These are phyloP conservation scores for Sesia bembeciformis DNA, from an alignment of 2,888 invertebrate species.

Conservation along the genomic window DNA sequence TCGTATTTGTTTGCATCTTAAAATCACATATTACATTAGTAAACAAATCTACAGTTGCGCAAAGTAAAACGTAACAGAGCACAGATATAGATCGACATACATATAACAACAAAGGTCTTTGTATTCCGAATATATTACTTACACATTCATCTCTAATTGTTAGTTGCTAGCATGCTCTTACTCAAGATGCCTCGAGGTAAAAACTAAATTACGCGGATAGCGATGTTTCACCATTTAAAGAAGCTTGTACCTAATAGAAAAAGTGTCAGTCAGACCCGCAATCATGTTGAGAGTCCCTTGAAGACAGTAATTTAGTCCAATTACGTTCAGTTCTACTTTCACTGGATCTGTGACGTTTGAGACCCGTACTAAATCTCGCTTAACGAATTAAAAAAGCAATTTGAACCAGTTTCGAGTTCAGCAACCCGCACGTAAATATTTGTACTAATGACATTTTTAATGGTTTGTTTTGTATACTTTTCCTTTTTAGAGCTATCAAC, in stretches of 20 bases:
- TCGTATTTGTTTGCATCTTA: too few relatives aligned
- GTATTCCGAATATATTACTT: neutral
- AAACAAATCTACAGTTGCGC: too few relatives aligned
- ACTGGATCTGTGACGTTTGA: slow-evolving; percentile 17
- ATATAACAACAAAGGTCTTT: too few relatives aligned
- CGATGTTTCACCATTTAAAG: neutral
- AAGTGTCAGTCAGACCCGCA: slow-evolving; percentile 20
- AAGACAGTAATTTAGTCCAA: slow-evolving; percentile 35
- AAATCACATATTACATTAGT: too few relatives aligned
- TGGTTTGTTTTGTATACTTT: neutral
- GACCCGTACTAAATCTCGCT: slow-evolving; percentile 20
- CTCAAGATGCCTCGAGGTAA: neutral
- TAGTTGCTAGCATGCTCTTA: neutral
- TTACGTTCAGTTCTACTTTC: slow-evolving; percentile 32
- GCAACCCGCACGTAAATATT: neutral
- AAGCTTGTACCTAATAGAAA: slow-evolving; percentile 19
- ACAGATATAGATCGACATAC: too few relatives aligned
- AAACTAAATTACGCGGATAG: neutral
- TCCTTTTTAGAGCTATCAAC: neutral
- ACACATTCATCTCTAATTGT: neutral
- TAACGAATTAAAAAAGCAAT: slow-evolving; percentile 21
- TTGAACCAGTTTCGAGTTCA: neutral
- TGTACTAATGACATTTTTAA: neutral
- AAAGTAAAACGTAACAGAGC: too few relatives aligned
- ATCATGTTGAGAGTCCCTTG: slow-evolving; percentile 23